Base-by-base conservation (phyloP, 2,797 vertebrate species). In the Ceryle rudis region DNA sequence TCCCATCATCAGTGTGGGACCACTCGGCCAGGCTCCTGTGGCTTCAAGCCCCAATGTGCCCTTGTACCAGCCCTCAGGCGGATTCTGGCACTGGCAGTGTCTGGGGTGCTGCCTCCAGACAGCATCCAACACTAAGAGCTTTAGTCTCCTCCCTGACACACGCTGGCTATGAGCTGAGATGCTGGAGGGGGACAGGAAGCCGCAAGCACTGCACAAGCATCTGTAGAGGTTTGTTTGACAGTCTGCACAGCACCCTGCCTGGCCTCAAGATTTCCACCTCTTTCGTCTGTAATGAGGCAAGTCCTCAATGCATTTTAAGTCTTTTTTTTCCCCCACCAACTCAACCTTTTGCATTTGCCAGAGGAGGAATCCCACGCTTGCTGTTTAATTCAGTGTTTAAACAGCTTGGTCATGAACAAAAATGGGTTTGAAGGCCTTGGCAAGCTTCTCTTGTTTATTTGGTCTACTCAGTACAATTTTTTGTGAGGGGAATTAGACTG, bases 11-110 rank as follows among this genome's bases (percentile, higher is more conserved):
- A 33, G 37, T 11, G 58, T 35, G 22, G 70, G 31, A 44, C 18
- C 47, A 16, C 11, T 3, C 0, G 2, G 33, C 20, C 65, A 20
- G 33, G 58, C 39, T 60, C 9, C 64, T 2, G 1, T 0, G 2
- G 65, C 62, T 60, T 58, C 52, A 12, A 49, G 41, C 67, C 61
- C 52, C 52, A 42, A 1, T 1, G n/a, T 52, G 41, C 57, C 60
- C 22, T n/a, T 19, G 26, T 33, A 61, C 26, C 21, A 61, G 37
- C 18, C n/a, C 58, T 60, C 39, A 20, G 72, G 51, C 0, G 7
- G 78, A 29, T 49, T 29, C 47, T 35, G 71, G 60, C 1, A 6
- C 49, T 29, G 70, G 23, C 1, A 4, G n/a, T 44, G 52, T 39
- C 72, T 86, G 69, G 23, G 47, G 61, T 64, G 47, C n/a, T 64